Base-by-base conservation (phyloP, 2,797 vertebrate species). In the Myoxocephalus aenaeus region DNA sequence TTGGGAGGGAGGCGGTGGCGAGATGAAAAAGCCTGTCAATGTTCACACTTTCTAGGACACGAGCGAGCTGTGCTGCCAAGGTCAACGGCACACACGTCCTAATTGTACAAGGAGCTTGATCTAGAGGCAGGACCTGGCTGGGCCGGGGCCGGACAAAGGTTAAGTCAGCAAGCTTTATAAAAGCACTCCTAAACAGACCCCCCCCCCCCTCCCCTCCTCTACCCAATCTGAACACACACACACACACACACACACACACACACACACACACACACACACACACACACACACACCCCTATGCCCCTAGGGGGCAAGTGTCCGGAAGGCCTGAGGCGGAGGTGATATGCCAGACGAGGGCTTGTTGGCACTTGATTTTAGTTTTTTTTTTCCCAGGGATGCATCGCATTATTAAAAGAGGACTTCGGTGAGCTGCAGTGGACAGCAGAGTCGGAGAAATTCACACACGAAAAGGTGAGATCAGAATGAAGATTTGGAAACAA, bases 41-140 rank as follows among this genome's bases (percentile, higher is more conserved):
- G 94, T 96, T 96, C 95, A 96, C 95, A 94, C 96, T 96, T 95
- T 92, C 92, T 87, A 91, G 92, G 95, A 95, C 95, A 92, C 89
- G 80, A 93, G 87, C 86, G 89, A 94, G 94, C 94, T 90, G 76
- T n/a, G 92, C 92, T 92, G 94, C 96, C 96, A 97, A 97, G 97
- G 97, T 98, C 97, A 98, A 92, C 89, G 88, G 94, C 96, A 94
- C 95, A 96, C 95, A 96, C 95, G 96, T 94, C 96, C 96, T 96
- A 96, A 97, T 96, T 97, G 97, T 96, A 96, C 97, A 96, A 96
- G 94, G 95, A 96, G 96, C 95, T 96, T 96, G 97, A 97, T 96
- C 95, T 93, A 96, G 95, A 88, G 94, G 96, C 95, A 94, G 94
- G 96, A 96, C 94, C 95, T 94, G 95, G 95, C 96, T 62, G 96